Percentiles rank a stretch among this genome's conserved stretches.
Evolutionary conservation across 2,888 invertebrate genomes (phyloP).

Genomic region (Gisinianus flammeolus): DNA sequence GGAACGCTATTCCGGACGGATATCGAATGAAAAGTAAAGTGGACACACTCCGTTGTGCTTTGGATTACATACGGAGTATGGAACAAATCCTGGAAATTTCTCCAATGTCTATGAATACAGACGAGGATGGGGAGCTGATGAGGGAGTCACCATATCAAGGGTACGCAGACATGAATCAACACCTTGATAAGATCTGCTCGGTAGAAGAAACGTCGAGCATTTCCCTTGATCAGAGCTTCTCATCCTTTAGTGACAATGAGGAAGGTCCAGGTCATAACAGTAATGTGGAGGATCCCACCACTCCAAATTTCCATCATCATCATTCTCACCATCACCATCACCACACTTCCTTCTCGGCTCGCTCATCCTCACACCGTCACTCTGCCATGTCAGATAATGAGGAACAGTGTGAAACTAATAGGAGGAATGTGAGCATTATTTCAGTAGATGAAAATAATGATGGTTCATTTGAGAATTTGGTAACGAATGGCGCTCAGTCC

Average conservation of each 20-base stretch:
- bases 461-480: neutral
- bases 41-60: conserved; percentile 83
- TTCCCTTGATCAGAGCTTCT: conserved; percentile 36
- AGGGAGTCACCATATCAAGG: neutral
- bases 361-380: neutral
- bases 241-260: conserved; percentile 34
- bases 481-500: neutral
- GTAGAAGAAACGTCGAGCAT: conserved; percentile 19
- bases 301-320: conserved; percentile 10
- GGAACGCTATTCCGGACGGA: conserved; percentile 84
- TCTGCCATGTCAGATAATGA: neutral
- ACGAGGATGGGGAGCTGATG: neutral
- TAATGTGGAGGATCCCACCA: neutral
- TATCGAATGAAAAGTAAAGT: conserved; percentile 77
- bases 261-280: conserved; percentile 15
- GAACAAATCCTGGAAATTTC: conserved; percentile 38
- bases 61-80: conserved; percentile 81
- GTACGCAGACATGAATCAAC: conserved; percentile 36
- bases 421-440: neutral
- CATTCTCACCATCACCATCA: neutral
- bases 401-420: neutral
- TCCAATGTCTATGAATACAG: neutral
- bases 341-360: neutral
- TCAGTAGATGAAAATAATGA: neutral
- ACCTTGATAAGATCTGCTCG: conserved; percentile 38